A percentile compares a stretch with the other conserved stretches of the same genome.
These are phyloP conservation scores for Chitala chitala DNA, from an alignment of 2,113 vertebrate species.

Conservation along the genomic window DNA sequence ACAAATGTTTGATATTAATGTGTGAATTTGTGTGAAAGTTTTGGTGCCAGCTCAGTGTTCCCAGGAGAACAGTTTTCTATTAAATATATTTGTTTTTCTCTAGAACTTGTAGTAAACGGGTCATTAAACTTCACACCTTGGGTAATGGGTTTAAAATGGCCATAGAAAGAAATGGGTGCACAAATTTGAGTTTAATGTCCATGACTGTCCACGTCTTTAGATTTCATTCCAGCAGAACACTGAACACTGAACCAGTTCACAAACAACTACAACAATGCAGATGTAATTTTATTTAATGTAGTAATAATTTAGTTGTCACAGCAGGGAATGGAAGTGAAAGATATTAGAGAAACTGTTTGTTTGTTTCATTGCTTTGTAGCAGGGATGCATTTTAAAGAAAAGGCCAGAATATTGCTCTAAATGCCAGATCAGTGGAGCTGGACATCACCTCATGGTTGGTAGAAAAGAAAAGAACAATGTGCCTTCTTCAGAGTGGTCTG, in stretches of 20 bases:
- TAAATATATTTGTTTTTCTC: background rate
- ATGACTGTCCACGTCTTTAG: background rate
- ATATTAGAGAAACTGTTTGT: no score
- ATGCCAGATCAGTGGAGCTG: no score
- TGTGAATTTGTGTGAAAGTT: background rate
- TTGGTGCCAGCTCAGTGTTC: background rate
- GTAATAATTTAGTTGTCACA: no score
- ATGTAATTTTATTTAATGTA: no score
- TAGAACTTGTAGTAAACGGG: background rate
- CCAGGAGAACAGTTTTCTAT: background rate
- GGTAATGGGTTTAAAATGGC: background rate
- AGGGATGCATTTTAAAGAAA: no score
- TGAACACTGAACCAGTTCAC: background rate
- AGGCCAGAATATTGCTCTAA: no score
- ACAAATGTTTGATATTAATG: background rate
- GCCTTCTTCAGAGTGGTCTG: no score
- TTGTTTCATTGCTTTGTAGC: no score
- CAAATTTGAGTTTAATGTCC: background rate
- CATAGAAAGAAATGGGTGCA: background rate
- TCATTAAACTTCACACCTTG: background rate
- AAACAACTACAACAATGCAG: no score
- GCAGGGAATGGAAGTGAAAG: no score
- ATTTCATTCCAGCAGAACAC: background rate
- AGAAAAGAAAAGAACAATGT: no score
- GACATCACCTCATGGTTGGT: no score